These are phyloP conservation scores for Sylvicapra grimmia DNA, from an alignment of 2,113 vertebrate species.

Conservation along the genomic window DNA sequence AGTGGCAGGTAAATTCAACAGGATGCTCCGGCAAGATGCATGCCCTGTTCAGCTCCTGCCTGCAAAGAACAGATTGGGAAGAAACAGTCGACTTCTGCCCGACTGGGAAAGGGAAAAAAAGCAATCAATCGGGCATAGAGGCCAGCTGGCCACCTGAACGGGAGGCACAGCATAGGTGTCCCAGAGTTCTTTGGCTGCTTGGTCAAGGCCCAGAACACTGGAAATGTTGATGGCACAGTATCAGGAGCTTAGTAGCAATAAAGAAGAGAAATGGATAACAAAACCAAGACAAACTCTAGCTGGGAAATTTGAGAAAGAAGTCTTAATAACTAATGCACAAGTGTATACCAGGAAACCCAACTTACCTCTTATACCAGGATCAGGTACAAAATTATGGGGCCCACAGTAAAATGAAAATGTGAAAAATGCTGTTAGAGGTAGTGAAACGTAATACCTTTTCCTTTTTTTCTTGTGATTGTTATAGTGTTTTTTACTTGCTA, in stretches of 20 bases:
- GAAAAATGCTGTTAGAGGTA: neutral
- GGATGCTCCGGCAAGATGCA: neutral
- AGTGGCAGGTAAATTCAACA: neutral
- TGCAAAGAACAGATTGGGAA: neutral
- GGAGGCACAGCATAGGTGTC: neutral
- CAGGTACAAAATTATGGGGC: neutral
- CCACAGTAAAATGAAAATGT: neutral
- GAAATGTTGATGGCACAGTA: neutral
- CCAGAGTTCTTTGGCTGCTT: neutral
- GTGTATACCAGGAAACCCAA: neutral
- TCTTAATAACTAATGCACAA: neutral
- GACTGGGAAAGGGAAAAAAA: neutral
- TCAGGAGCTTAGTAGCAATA: neutral
- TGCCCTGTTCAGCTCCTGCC: neutral
- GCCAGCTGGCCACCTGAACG: neutral
- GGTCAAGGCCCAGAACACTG: neutral
- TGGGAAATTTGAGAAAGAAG: neutral
- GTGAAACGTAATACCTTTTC: neutral
- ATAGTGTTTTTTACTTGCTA: neutral
- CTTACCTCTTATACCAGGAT: neutral
- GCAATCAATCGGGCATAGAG: neutral
- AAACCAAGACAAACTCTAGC: neutral
- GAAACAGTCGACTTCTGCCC: neutral
- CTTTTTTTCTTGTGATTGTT: neutral
- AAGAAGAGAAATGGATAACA: neutral